phyloP scores from a whole-genome alignment of 2,113 vertebrate genomes.

The Nicator chloris region DNA sequence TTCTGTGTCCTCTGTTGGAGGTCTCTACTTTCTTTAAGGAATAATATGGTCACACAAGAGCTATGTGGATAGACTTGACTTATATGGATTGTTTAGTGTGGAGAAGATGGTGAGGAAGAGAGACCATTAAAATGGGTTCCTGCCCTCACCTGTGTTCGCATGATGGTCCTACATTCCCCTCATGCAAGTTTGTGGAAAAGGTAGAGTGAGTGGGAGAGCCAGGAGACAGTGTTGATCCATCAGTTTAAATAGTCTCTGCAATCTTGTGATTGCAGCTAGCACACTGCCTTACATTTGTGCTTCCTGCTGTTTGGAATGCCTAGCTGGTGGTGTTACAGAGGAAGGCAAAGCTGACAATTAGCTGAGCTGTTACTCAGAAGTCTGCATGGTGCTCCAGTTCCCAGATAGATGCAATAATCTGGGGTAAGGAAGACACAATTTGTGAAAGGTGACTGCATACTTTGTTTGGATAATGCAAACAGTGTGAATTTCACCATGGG shows the following conservation, averaged over 20 bases:
- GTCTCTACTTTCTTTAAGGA: not conserved
- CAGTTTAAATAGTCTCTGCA: not conserved
- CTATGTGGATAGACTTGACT: not conserved
- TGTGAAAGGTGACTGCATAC: not conserved
- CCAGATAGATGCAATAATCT: too few relatives aligned
- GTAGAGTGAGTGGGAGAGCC: not conserved
- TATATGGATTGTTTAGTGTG: not conserved
- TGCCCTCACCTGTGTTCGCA: not conserved
- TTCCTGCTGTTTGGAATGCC: not conserved
- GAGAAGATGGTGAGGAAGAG: not conserved
- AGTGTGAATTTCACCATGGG: not conserved
- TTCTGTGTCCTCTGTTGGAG: not conserved
- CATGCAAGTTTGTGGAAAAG: not conserved
- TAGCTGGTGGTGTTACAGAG: not conserved
- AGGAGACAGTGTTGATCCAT: not conserved
- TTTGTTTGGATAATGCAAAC: not conserved
- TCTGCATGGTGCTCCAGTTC: not conserved
- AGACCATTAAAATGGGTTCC: not conserved
- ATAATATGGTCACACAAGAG: not conserved
- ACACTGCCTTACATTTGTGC: not conserved
- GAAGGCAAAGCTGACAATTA: slow-evolving; percentile 19
- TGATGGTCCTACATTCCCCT: not conserved
- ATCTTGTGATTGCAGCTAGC: not conserved
- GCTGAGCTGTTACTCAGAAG: not conserved
- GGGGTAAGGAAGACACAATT: not conserved